Conservation (phyloP, 2,888 invertebrate genomes). For the Monochamus alternatus region DNA sequence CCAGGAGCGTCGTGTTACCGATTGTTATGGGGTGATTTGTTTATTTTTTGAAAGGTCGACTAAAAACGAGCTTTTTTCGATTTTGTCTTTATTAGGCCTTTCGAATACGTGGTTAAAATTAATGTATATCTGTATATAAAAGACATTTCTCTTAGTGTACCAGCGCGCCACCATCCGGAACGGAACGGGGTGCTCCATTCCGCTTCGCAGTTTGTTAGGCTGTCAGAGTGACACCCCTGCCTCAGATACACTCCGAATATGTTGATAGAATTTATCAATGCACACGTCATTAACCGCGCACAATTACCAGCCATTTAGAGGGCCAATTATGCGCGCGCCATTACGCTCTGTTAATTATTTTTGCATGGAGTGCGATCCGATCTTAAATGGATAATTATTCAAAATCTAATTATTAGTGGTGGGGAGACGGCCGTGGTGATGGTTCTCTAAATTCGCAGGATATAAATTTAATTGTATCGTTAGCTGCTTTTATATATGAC, state of each 20-base stretch:
- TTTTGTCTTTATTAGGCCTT: no score
- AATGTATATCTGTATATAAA: no score
- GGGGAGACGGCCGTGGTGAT: neutral
- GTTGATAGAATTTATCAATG: conserved; percentile 62
- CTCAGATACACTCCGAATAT: conserved; percentile 54
- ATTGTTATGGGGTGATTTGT: no score
- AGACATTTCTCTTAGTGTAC: no score
- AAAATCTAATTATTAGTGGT: conserved; percentile 26
- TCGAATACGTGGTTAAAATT: no score
- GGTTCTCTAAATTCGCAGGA: no score
- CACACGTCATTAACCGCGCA: conserved; percentile 60
- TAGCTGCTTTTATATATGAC: no score
- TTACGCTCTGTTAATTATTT: conserved; percentile 54
- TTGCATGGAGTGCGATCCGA: conserved; percentile 39
- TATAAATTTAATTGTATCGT: no score
- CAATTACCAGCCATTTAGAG: conserved; percentile 59
- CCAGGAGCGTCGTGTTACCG: no score
- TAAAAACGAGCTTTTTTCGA: no score
- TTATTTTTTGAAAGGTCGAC: no score
- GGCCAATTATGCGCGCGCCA: conserved; percentile 57
- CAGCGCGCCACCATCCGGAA: conserved; percentile 41
- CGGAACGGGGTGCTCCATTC: conserved; percentile 53
- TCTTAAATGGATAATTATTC: conserved; percentile 36
- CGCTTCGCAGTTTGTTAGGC: conserved; percentile 56
- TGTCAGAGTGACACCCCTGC: conserved; percentile 36